Conservation (phyloP, 2,888 invertebrate species). For the Sceliomorpha sp. region DNA sequence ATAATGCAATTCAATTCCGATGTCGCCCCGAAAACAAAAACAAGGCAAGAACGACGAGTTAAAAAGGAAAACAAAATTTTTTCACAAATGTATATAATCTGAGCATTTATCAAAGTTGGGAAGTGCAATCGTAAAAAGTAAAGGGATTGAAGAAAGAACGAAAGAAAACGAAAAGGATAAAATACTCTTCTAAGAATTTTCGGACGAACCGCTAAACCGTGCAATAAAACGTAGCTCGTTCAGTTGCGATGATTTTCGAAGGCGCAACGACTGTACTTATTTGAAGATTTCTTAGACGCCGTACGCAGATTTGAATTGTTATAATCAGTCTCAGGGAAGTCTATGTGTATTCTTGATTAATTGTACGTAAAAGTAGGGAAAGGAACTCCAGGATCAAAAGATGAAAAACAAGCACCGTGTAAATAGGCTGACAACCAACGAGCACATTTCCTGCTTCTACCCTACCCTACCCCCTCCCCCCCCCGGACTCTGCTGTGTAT, state of each 20-base stretch:
- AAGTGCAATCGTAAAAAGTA: conserved; percentile 70
- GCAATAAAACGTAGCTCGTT: conserved; percentile 49
- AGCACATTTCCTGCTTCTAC: conserved; percentile 36
- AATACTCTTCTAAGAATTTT: conserved; percentile 17
- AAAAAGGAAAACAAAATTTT: conserved; percentile 16
- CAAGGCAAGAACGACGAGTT: too few relatives aligned
- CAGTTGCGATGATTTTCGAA: conserved; percentile 28
- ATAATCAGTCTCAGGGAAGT: conserved; percentile 78
- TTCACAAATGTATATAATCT: conserved; percentile 32
- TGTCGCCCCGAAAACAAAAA: conserved; percentile 1
- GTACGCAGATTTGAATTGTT: conserved; percentile 68
- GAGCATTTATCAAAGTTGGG: conserved; percentile 64
- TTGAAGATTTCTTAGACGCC: conserved; percentile 57
- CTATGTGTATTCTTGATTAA: conserved; percentile 72
- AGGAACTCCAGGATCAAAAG: conserved; percentile 36
- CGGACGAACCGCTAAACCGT: conserved; percentile 26
- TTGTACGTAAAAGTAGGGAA: conserved; percentile 59
- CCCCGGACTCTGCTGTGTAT: conserved; percentile 54
- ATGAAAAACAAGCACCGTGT: conserved; percentile 51
- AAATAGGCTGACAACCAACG: conserved; percentile 30
- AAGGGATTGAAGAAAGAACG: conserved; percentile 30
- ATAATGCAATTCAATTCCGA: too few relatives aligned
- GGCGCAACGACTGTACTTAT: conserved; percentile 48
- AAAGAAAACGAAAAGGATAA: conserved; percentile 1
- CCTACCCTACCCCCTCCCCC: conserved; percentile 32